These are phyloP conservation scores for Drosophila meridionalis DNA, from an alignment of 2,888 invertebrate species.

Conservation along the genomic window DNA sequence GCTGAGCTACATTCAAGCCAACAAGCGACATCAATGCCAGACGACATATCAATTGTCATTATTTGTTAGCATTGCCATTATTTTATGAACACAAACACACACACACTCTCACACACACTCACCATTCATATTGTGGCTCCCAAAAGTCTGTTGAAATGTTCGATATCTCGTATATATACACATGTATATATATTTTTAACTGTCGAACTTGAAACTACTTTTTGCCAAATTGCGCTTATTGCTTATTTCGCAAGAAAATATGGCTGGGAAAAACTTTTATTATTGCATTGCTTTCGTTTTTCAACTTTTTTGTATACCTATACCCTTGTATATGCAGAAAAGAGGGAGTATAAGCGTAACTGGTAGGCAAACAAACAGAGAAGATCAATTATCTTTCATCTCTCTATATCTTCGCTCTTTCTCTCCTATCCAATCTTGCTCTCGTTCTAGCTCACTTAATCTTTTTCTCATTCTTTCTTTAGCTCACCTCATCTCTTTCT, in stretches of 20 bases:
- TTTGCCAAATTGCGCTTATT: constrained; percentile 54
- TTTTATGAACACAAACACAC: constrained; percentile 35
- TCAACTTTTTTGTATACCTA: constrained; percentile 15
- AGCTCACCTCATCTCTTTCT: neutral
- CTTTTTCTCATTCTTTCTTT: neutral
- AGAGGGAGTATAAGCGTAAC: neutral
- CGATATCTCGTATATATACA: neutral
- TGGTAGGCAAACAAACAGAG: no score
- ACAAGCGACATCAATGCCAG: constrained; percentile 55
- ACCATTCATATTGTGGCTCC: constrained; percentile 31
- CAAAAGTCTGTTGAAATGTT: constrained; percentile 30
- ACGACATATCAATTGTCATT: constrained; percentile 64
- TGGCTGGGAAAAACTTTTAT: constrained; percentile 41
- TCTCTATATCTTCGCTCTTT: no score
- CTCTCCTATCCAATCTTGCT: no score
- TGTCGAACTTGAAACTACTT: constrained; percentile 57
- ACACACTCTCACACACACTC: constrained; percentile 13
- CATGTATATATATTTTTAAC: neutral
- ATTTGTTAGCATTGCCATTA: constrained; percentile 52
- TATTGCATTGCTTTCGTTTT: constrained; percentile 50
- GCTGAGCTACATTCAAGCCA: neutral
- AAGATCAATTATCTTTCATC: neutral
- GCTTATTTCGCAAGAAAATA: constrained; percentile 53
- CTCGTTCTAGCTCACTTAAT: neutral
- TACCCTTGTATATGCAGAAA: neutral